Percentiles rank a stretch among this genome's conserved stretches.
phyloP scores from a whole-genome alignment of 2,888 invertebrate genomes.

The Apoda limacodes region DNA sequence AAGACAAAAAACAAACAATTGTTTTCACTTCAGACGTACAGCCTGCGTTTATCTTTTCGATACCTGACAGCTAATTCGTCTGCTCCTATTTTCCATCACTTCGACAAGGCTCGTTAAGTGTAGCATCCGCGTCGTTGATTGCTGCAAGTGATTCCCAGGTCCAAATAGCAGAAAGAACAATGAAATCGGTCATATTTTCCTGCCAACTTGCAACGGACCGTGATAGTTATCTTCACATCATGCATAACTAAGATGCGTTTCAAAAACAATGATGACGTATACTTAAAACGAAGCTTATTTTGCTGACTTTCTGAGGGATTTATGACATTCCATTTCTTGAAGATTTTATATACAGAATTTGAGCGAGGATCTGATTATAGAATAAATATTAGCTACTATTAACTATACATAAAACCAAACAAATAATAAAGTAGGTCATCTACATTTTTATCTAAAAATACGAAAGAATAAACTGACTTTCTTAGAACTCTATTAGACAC shows the following conservation, averaged over 20 bases:
- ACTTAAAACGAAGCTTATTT: conserved; percentile 55
- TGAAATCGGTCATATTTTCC: conserved; percentile 69
- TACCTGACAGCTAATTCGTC: conserved; percentile 60
- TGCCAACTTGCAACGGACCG: conserved; percentile 59
- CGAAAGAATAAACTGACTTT: too few species aligned
- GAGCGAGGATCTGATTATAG: too few species aligned
- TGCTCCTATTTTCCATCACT: conserved; percentile 59
- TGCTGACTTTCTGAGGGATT: conserved; percentile 45
- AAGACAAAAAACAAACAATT: conserved; percentile 50
- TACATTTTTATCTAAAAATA: too few species aligned
- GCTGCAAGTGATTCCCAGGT: conserved; percentile 65
- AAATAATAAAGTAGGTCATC: too few species aligned
- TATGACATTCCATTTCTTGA: too few species aligned
- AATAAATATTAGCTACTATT: too few species aligned
- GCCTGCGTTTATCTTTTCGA: conserved; percentile 49
- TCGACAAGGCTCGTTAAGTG: conserved; percentile 68
- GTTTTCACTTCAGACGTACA: conserved; percentile 37
- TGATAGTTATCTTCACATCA: conserved; percentile 56
- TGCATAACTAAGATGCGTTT: conserved; percentile 53
- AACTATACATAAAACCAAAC: too few species aligned
- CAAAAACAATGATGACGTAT: conserved; percentile 49
- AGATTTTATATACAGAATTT: too few species aligned
- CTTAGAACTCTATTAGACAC: too few species aligned
- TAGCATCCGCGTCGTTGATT: conserved; percentile 63
- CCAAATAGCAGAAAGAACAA: conserved; percentile 58